Evolutionary conservation across 2,797 vertebrate genomes (phyloP), one percentile per base, ranked within the genome.

Genomic region (Potorous gilbertii): DNA sequence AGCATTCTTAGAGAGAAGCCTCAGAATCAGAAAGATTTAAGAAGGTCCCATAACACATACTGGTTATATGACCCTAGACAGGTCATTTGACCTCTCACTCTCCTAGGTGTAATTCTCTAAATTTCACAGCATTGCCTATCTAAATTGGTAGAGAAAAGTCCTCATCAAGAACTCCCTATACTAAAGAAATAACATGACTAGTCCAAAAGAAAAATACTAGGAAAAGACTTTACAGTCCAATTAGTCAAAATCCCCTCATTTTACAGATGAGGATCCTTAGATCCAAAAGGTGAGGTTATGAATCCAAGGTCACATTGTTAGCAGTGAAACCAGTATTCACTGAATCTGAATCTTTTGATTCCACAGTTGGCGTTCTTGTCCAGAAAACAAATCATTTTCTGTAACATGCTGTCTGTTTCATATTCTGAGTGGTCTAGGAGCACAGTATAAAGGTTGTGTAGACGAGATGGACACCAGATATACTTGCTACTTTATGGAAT

Each of bases 341-440:
- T 40, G 16, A 40, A 81, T 18, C n/a, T 5, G 14, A 40, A 24
- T 40, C n/a, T 81, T 81, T 81, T 46, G n/a, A 81, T n/a, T 81
- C 18, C 5, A 46, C 9, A 40, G 66, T 81, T 81, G 18, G n/a
- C n/a, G 46, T 81, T 81, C n/a, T 91, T 50, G 94, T 93, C n/a
- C 31, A 93, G 90, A 93, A 90, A 94, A 56, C 52, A 95, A 62
- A 93, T 95, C 55, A 90, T 96, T 31, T 29, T 94, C 55, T 96
- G 59, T 14, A 91, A 96, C 95, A 57, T 27, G 54, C 27, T 66
- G 90, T 93, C 34, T 14, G 92, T 94, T 97, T 96, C 55, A 46
- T 95, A 46, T 92, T 95, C 50, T 95, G 52, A 96, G 91, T 81
- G 40, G 1, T 87, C 40, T 24, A 87, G 40, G 74, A 46, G 40